Evolutionary conservation across 2,113 vertebrate genomes (phyloP).

Genomic region (Pimephales promelas): DNA sequence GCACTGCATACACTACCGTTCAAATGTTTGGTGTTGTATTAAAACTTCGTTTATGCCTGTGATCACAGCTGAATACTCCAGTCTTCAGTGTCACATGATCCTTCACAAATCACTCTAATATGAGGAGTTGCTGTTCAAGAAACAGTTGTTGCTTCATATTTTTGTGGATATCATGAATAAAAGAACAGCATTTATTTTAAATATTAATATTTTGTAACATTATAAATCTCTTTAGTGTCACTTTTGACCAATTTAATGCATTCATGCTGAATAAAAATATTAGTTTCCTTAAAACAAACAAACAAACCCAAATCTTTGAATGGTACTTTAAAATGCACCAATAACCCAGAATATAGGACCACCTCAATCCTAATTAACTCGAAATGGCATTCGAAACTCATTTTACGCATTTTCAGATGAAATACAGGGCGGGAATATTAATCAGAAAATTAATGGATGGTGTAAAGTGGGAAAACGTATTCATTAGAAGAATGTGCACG

Average conservation of each 20-base stretch:
- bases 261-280: neutral
- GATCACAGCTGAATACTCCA: neutral
- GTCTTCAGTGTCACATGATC: neutral
- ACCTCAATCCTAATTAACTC: neutral
- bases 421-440: neutral
- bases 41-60: neutral
- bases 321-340: neutral
- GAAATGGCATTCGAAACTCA: neutral
- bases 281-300: neutral
- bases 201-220: neutral
- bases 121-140: neutral
- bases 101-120: neutral
- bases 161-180: no score
- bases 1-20: neutral
- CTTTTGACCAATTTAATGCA: neutral
- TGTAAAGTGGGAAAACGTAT: neutral
- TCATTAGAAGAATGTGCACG: neutral
- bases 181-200: no score
- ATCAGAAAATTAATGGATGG: neutral
- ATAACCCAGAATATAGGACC: neutral
- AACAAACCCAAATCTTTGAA: neutral
- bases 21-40: neutral
- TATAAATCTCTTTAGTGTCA: neutral
- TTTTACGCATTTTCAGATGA: neutral
- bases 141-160: neutral